phyloP scores from a whole-genome alignment of 2,797 vertebrate genomes.

The Scolopax bukidnonensis region DNA sequence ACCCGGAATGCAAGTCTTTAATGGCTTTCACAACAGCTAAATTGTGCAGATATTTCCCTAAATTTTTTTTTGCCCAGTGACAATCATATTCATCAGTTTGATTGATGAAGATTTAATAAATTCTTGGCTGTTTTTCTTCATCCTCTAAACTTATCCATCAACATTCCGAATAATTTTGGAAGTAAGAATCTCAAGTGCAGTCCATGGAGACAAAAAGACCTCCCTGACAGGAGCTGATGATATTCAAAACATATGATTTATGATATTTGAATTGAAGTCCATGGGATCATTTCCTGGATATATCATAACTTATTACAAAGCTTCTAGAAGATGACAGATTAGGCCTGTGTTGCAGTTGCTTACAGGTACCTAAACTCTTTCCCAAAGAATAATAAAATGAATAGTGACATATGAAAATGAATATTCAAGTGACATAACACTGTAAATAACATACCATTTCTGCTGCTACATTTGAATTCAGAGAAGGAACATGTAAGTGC shows the following conservation, averaged over 20 bases:
- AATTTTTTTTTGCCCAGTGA: background rate
- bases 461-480: background rate
- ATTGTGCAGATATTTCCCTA: background rate
- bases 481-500: accelerated
- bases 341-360: background rate
- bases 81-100: background rate
- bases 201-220: background rate
- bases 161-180: background rate
- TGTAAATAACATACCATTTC: accelerated
- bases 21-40: background rate
- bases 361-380: background rate
- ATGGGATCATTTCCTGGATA: background rate
- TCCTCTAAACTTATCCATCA: background rate
- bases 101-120: background rate
- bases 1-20: background rate
- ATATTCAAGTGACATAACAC: background rate
- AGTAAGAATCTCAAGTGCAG: accelerated
- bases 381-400: background rate
- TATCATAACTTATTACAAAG: background rate
- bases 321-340: background rate
- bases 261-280: background rate
- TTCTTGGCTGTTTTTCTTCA: background rate
- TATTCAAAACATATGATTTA: background rate
- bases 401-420: background rate
- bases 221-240: background rate